A percentile compares a stretch with the other conserved stretches of the same genome.
Conservation (phyloP, 1,140 invertebrate species). For the Teleopsis dalmanni region DNA sequence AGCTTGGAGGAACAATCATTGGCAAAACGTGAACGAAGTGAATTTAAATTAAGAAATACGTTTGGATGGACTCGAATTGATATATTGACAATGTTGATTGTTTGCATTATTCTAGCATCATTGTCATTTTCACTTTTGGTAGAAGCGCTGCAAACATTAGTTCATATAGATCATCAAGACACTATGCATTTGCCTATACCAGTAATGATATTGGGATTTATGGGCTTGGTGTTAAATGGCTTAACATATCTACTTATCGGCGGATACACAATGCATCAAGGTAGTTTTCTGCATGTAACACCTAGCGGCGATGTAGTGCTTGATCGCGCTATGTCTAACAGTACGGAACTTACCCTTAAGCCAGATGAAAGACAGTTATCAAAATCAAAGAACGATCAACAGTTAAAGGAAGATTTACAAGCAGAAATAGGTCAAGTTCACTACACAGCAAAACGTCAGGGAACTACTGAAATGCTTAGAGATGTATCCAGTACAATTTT, state of each 20-base stretch:
- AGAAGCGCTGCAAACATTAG: conserved; percentile 70
- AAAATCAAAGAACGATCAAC: conserved; percentile 28
- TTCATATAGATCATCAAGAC: conserved; percentile 70
- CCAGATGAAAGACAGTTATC: conserved; percentile 48
- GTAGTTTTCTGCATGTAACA: conserved; percentile 60
- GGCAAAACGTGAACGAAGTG: conserved; percentile 39
- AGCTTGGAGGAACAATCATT: not conserved
- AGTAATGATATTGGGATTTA: conserved; percentile 58
- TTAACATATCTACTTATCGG: conserved; percentile 68
- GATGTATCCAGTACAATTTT: conserved; percentile 58
- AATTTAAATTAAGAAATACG: conserved; percentile 70
- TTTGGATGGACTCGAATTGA: conserved; percentile 89
- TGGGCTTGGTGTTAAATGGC: conserved; percentile 60
- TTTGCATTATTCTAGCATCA: conserved; percentile 73
- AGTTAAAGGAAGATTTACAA: conserved; percentile 29
- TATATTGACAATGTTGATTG: conserved; percentile 71
- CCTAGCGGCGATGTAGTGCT: conserved; percentile 58
- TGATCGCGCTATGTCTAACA: conserved; percentile 48
- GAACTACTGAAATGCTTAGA: conserved; percentile 52
- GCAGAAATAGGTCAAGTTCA: conserved; percentile 32
- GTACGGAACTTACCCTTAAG: conserved; percentile 39
- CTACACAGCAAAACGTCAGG: conserved; percentile 42
- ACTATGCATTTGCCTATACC: conserved; percentile 48
- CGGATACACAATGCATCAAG: conserved; percentile 72
- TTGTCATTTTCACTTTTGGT: conserved; percentile 75